Evolutionary conservation across 2,797 vertebrate species (phyloP), one percentile per base, ranked within the genome.

Genomic region (Lacerta agilis): DNA sequence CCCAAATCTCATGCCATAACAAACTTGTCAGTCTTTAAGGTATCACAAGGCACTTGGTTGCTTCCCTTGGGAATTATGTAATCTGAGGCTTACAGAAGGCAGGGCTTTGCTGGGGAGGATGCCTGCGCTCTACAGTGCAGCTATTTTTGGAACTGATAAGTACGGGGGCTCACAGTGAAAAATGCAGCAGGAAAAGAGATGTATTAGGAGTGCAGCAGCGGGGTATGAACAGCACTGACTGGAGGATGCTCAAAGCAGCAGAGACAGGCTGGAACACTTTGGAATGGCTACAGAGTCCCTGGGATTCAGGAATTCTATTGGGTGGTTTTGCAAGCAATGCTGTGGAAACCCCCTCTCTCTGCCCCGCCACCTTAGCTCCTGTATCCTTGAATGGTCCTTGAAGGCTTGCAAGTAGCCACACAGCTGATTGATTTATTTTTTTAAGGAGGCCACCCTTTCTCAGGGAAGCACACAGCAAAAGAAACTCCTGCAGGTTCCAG

Each of bases 291-390:
- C 78, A 75, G 43, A 18, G 91, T 61, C 49, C 77, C 86, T 27
- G 23, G 29, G 45, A 55, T 87, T 23, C 17, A 49, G 7, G 45
- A 33, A 33, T 7, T 23, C 43, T 9, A 58, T 11, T 73, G 29
- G 5, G 79, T 0, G 1, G 71, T 0, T 29, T 64, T 18, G 83
- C 2, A 83, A 49, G 27, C 67, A 20, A 2, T 8, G 77, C 6
- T 0, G 49, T 1, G 55, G 73, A 55, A n/a, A 38, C 2, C 6
- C 64, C 1, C 75, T 20, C 0, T 0, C 2, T 23, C 83, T 0
- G 49, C 49, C 49, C 49, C 49, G 13, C 49, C 49, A 55, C 49
- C 49, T 49, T 55, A 55, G 49, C 49, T 55, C 72, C 72, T 7
- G 7, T 73, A 33, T 73, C 55, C 89, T 79, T 9, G 13, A 79